Base-by-base conservation (phyloP, 2,888 invertebrate genomes). In the Nymphalis c-album region DNA sequence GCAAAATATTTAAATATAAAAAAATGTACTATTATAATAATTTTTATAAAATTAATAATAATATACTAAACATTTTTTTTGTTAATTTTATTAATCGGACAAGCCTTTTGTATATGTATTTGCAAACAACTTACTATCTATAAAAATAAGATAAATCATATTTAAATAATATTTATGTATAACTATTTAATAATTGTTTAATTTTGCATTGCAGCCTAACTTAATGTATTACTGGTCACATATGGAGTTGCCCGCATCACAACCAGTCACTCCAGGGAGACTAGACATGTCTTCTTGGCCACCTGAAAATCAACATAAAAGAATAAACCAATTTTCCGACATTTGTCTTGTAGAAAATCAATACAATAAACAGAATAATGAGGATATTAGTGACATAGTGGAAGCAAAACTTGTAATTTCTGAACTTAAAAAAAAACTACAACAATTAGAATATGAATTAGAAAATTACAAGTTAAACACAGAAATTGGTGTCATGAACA, bases 171-270 rank as follows among this genome's bases (percentile, higher is more conserved):
- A 48, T 48, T 18, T 18, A 50, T 18, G 18, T 50, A 18, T 22
- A 22, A 22, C 22, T 22, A n/a, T n/a, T n/a, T n/a, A 20, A 51
- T 51, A 8, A 13, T 7, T 26, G n/a, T 40, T 40, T 18, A 18
- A 6, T 57, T 57, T 57, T 65, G 22, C 75, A 51, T 89, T 94
- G 46, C 88, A 98, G 98, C 96, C 97, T 69, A 97, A 96, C 87
- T 94, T 96, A 81, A 97, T 97, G 96, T 98, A 98, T 89, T 96
- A 95, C 84, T 98, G 98, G 98, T 94, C 96, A 31, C 96, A 97
- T 83, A 95, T 96, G 73, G 96, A 96, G 86, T 88, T 93, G 60
- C 94, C 95, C 64, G 90, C 94, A 48, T 91, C 94, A 60, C 93
- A 95, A 72, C 94, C 96, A 47, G 90, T 94, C 68, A 95, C 96